phyloP scores from a whole-genome alignment of 2,113 vertebrate genomes.

The Montifringilla adamsi region DNA sequence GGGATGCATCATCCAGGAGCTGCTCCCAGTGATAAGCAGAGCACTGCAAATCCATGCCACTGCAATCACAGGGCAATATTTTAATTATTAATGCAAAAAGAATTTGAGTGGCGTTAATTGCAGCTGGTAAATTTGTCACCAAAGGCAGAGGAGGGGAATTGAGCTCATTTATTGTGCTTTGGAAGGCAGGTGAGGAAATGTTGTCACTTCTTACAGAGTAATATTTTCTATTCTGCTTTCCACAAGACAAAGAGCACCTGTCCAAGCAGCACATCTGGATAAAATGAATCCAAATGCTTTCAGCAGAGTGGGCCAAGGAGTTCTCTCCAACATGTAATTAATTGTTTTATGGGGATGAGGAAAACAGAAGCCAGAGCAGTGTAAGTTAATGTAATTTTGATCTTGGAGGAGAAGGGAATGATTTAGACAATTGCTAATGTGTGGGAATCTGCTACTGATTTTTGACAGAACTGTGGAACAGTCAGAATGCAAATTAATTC shows the following conservation, averaged over 20 bases:
- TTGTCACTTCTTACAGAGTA: neutral
- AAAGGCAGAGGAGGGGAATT: neutral
- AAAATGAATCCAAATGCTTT: neutral
- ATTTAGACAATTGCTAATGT: neutral
- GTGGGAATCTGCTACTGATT: neutral
- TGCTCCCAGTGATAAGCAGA: neutral
- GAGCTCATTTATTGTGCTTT: neutral
- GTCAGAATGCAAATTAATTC: neutral
- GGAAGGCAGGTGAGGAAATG: neutral
- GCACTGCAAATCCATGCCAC: neutral
- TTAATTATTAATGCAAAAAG: neutral
- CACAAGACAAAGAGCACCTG: neutral
- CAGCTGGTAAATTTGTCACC: neutral
- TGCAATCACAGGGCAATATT: neutral
- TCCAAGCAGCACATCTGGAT: neutral
- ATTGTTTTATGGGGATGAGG: neutral
- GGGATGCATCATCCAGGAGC: neutral
- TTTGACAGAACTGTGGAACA: neutral
- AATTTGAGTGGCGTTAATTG: neutral
- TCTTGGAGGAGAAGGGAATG: neutral
- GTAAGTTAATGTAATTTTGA: neutral
- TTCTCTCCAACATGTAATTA: neutral
- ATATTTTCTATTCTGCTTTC: neutral
- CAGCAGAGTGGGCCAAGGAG: neutral
- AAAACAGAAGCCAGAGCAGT: neutral